phyloP scores from a whole-genome alignment of 2,888 invertebrate species.

The Corbicula japonica region DNA sequence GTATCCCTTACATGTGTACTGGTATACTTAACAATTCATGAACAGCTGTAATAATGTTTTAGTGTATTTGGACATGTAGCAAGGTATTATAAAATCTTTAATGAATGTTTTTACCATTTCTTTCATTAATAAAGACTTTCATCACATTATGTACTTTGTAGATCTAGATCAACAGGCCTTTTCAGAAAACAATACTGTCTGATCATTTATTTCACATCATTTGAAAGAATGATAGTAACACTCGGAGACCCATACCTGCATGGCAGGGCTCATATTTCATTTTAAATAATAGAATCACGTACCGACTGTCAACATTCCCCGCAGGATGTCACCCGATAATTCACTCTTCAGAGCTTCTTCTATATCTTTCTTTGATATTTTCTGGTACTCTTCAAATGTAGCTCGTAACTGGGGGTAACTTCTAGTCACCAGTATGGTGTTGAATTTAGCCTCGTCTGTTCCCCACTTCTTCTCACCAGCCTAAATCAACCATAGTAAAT shows the following conservation, averaged over 20 bases:
- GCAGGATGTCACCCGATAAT: slow-evolving; percentile 85
- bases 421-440: slow-evolving; percentile 84
- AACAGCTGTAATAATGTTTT: no score
- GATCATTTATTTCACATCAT: no score
- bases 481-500: slow-evolving; percentile 37
- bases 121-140: no score
- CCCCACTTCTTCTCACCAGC: slow-evolving; percentile 86
- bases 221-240: no score
- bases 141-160: no score
- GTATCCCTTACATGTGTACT: background rate
- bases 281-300: slow-evolving; percentile 31
- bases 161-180: no score
- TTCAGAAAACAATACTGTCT: no score
- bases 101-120: no score
- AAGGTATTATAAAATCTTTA: no score
- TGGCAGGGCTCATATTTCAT: background rate
- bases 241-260: no score
- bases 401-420: slow-evolving; percentile 93
- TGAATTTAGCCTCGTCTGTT: slow-evolving; percentile 86
- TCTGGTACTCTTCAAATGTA: slow-evolving; percentile 92
- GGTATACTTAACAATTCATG: no score
- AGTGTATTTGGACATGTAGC: no score
- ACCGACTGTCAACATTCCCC: slow-evolving; percentile 86
- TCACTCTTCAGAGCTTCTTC: slow-evolving; percentile 85
- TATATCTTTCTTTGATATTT: slow-evolving; percentile 90